Conservation (phyloP, 2,113 vertebrate genomes). For the Calidris pygmaea region DNA sequence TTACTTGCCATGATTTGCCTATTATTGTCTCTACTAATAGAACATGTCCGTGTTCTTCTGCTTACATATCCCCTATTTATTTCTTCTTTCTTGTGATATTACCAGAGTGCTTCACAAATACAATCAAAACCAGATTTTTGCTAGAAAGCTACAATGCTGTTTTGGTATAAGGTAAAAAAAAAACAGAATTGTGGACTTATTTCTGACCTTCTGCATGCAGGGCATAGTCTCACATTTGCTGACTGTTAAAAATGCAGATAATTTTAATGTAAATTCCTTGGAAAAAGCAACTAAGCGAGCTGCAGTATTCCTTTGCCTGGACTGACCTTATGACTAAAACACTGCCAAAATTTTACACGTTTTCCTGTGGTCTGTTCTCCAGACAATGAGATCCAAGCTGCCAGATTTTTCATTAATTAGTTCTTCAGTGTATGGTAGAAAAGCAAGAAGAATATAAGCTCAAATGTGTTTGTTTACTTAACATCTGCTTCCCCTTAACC, state of each 20-base stretch:
- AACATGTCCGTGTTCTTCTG: not conserved
- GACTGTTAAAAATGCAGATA: not conserved
- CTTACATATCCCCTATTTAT: not conserved
- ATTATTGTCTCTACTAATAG: not conserved
- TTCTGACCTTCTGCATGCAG: not conserved
- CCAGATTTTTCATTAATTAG: conserved; percentile 44
- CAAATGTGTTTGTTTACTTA: conserved; percentile 21
- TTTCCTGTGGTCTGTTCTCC: conserved; percentile 21
- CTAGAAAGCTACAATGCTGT: not conserved
- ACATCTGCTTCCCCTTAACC: conserved; percentile 14
- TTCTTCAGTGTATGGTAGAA: conserved; percentile 15
- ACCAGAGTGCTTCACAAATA: not conserved
- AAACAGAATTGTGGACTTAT: not conserved
- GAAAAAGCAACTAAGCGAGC: not conserved
- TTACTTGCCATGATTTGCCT: not conserved
- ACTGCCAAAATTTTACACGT: conserved; percentile 11
- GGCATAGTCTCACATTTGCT: not conserved
- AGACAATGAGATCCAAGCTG: conserved; percentile 18
- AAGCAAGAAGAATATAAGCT: not conserved
- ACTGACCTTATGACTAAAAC: not conserved
- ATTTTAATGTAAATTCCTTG: not conserved
- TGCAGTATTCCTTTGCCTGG: not conserved
- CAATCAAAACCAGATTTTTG: not conserved
- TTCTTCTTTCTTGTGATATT: not conserved
- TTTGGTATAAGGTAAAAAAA: not conserved